A percentile compares a stretch with the other conserved stretches of the same genome.
These are phyloP conservation scores for Silurus asotus DNA, from an alignment of 2,113 vertebrate species.

Conservation along the genomic window DNA sequence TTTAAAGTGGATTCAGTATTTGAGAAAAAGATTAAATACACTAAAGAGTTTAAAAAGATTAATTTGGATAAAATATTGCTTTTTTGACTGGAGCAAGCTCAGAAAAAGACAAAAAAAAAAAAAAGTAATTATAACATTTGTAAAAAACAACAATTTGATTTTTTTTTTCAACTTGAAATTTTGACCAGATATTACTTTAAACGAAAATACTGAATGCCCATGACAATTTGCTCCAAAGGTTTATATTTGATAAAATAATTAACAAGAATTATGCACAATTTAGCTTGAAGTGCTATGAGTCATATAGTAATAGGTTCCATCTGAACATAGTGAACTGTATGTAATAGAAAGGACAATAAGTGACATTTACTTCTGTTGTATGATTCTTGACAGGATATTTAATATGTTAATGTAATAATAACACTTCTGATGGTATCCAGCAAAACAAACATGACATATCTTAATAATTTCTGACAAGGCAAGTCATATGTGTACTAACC, in stretches of 20 bases:
- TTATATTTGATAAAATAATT: neutral
- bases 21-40: neutral
- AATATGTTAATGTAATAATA: too few species aligned
- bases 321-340: neutral
- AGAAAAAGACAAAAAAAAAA: neutral
- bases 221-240: neutral
- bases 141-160: neutral
- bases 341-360: neutral
- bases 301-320: neutral
- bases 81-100: neutral
- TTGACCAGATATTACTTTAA: neutral
- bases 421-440: too few species aligned
- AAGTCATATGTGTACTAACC: too few species aligned
- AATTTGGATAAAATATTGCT: neutral
- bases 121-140: neutral
- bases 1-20: neutral
- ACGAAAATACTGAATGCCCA: neutral
- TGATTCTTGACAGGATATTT: too few species aligned
- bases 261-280: neutral
- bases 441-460: too few species aligned
- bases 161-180: neutral
- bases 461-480: too few species aligned
- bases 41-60: neutral
- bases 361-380: too few species aligned
- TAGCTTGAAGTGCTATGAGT: neutral